These are phyloP conservation scores for Drosophila micromelanica DNA, from an alignment of 1,140 invertebrate genomes.

Conservation along the genomic window DNA sequence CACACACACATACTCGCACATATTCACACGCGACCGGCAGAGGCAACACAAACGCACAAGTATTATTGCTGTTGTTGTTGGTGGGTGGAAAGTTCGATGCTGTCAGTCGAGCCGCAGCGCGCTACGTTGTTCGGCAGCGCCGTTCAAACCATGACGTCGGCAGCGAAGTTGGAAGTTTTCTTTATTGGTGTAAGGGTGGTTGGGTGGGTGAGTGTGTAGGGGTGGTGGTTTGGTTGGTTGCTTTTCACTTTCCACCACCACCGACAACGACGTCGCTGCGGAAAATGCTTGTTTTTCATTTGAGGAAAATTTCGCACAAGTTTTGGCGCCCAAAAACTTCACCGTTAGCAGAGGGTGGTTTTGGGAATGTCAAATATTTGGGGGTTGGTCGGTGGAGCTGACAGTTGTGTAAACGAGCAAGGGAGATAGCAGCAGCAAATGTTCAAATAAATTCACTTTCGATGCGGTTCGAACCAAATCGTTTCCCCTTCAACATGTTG, in stretches of 20 bases:
- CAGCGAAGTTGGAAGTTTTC: conserved; percentile 33
- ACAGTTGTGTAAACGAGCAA: conserved; percentile 12
- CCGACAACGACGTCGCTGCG: conserved; percentile 25
- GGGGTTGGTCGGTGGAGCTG: conserved; percentile 45
- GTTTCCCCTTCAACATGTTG: conserved; percentile 68
- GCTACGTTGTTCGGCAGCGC: conserved; percentile 15
- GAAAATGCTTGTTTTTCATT: conserved; percentile 71
- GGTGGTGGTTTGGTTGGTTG: conserved; percentile 70
- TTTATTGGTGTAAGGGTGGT: conserved; percentile 22
- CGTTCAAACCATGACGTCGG: conserved; percentile 8
- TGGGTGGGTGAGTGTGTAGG: conserved; percentile 22
- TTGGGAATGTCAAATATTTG: neutral
- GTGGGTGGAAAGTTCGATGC: conserved; percentile 20
- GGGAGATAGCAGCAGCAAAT: conserved; percentile 11
- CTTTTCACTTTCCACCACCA: conserved; percentile 76
- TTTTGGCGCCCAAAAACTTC: conserved; percentile 67
- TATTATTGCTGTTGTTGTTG: conserved; percentile 9
- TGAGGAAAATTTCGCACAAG: conserved; percentile 58
- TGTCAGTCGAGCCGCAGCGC: conserved; percentile 7
- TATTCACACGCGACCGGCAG: conserved; percentile 24
- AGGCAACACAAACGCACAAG: conserved; percentile 25
- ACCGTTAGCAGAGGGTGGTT: conserved; percentile 11
- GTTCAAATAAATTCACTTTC: conserved; percentile 68
- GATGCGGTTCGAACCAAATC: conserved; percentile 48
- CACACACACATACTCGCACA: conserved; percentile 23